A percentile compares a stretch with the other conserved stretches of the same genome.
These are phyloP conservation scores for Nezara viridula DNA, from an alignment of 2,888 invertebrate species.

Conservation along the genomic window DNA sequence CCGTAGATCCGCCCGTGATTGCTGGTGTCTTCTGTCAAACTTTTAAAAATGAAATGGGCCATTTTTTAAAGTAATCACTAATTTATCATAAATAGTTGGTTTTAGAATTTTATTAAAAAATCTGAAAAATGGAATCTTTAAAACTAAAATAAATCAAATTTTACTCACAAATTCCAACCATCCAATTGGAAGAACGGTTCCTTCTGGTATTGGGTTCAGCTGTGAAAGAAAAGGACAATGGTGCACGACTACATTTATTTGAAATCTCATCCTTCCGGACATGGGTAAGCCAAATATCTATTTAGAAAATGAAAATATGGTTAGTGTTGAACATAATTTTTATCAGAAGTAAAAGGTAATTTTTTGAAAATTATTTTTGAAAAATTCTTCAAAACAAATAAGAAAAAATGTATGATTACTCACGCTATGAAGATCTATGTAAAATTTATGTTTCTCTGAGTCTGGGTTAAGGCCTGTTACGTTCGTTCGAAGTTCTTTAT, in stretches of 20 bases:
- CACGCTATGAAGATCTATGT: conserved; percentile 80
- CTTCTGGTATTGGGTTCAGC: conserved; percentile 60
- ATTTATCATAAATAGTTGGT: too few species aligned
- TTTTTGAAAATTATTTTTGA: not conserved
- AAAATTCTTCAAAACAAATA: too few species aligned
- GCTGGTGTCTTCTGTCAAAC: too few species aligned
- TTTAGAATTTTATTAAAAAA: too few species aligned
- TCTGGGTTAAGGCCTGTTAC: conserved; percentile 78
- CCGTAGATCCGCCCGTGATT: too few species aligned
- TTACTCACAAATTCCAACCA: conserved; percentile 63
- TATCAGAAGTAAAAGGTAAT: not conserved
- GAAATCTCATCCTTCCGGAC: conserved; percentile 62
- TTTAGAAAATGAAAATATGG: not conserved
- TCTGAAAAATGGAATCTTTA: too few species aligned
- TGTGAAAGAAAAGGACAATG: conserved; percentile 60
- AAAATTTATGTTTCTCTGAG: conserved; percentile 75
- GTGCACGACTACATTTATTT: conserved; percentile 61
- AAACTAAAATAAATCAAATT: not conserved
- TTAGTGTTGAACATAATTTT: not conserved
- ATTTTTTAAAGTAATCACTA: too few species aligned
- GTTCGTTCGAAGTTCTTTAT: conserved; percentile 72
- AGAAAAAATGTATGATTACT: not conserved
- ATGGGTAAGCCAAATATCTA: conserved; percentile 62
- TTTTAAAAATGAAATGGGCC: too few species aligned
- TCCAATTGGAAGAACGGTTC: conserved; percentile 62